phyloP scores from a whole-genome alignment of 2,888 invertebrate species.

The Gryllus longicercus region DNA sequence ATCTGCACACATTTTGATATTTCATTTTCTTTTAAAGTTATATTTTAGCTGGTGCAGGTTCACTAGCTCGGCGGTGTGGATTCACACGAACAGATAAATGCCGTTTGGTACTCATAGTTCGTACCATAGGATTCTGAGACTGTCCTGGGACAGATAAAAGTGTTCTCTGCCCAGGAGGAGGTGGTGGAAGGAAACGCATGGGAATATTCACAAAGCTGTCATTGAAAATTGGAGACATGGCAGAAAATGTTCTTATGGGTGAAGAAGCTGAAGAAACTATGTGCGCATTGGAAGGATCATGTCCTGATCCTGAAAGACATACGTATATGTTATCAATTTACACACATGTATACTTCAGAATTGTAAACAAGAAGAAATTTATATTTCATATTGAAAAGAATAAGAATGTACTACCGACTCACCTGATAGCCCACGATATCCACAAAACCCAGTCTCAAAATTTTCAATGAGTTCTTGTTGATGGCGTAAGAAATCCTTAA shows the following conservation, averaged over 20 bases:
- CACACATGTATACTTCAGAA: not conserved
- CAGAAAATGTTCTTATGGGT: slow-evolving; percentile 28
- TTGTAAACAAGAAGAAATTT: not conserved
- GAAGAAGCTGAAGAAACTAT: slow-evolving; percentile 29
- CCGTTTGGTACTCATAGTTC: slow-evolving; percentile 12
- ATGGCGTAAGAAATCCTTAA: slow-evolving; percentile 69
- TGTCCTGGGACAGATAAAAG: slow-evolving; percentile 29
- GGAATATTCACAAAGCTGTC: slow-evolving; percentile 32
- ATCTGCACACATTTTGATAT: not conserved
- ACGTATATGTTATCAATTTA: not conserved
- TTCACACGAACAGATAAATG: slow-evolving; percentile 22
- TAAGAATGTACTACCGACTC: slow-evolving; percentile 36
- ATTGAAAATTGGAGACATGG: slow-evolving; percentile 25
- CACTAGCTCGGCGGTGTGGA: slow-evolving; percentile 29
- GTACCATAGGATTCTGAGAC: slow-evolving; percentile 20
- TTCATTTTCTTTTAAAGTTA: not conserved
- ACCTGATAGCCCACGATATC: slow-evolving; percentile 75
- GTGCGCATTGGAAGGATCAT: slow-evolving; percentile 20
- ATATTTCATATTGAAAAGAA: not conserved
- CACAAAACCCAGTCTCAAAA: slow-evolving; percentile 71
- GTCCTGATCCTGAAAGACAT: not conserved
- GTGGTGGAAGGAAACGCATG: slow-evolving; percentile 30
- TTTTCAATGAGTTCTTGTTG: slow-evolving; percentile 69
- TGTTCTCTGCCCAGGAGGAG: slow-evolving; percentile 24
- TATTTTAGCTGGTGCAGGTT: slow-evolving; percentile 22